Conservation (phyloP, 2,888 invertebrate genomes). For the Cinara cedri region DNA sequence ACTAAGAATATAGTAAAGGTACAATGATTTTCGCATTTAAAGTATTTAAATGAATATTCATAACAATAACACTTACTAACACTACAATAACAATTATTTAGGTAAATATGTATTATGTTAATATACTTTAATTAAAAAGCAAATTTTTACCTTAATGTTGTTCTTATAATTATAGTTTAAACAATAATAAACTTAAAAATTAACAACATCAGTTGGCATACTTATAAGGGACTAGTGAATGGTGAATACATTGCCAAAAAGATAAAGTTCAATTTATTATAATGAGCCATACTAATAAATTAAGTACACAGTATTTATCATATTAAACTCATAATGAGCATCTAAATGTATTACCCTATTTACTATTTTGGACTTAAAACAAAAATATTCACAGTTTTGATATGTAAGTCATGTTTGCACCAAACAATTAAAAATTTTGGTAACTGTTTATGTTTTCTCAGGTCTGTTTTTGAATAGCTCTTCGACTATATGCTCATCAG, state of each 20-base stretch:
- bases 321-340: background rate
- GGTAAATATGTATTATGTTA: slow-evolving; percentile 25
- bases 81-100: background rate
- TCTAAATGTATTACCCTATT: slow-evolving; percentile 11
- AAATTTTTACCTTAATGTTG: slow-evolving; percentile 2
- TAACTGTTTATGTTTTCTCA: slow-evolving; percentile 57
- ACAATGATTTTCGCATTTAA: background rate
- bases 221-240: slow-evolving; percentile 23
- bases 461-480: slow-evolving; percentile 78
- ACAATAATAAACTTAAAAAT: slow-evolving; percentile 45
- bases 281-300: background rate
- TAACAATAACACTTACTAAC: slow-evolving; percentile 4
- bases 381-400: slow-evolving; percentile 48
- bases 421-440: slow-evolving; percentile 14
- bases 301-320: slow-evolving; percentile 13
- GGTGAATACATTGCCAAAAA: slow-evolving; percentile 18
- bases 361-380: slow-evolving; percentile 25
- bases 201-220: slow-evolving; percentile 31
- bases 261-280: slow-evolving; percentile 4
- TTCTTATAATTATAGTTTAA: slow-evolving; percentile 15
- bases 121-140: slow-evolving; percentile 21
- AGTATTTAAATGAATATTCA: background rate
- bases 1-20: slow-evolving; percentile 1
- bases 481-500: slow-evolving; percentile 88
- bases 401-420: slow-evolving; percentile 45